These are phyloP conservation scores for Craniophora ligustri DNA, from an alignment of 2,888 invertebrate species.

Conservation along the genomic window DNA sequence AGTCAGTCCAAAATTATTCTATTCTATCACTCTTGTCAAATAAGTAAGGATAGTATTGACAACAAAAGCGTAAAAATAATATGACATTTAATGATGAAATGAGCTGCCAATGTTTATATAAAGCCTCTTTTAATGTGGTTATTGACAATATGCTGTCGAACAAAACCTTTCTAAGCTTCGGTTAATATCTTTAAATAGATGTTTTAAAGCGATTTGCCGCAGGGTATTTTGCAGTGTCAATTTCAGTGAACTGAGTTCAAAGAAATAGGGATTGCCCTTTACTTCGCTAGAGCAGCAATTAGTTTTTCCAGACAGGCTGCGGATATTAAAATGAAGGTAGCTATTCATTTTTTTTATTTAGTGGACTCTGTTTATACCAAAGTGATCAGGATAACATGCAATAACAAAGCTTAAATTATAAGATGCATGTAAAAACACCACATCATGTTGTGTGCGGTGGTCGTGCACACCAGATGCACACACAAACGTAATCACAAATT, in stretches of 20 bases:
- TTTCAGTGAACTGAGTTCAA: slow-evolving; percentile 12
- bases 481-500: no score
- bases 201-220: slow-evolving; percentile 8
- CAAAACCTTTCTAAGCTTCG: slow-evolving; percentile 47
- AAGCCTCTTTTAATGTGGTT: slow-evolving; percentile 47
- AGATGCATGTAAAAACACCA: no score
- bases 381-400: neutral
- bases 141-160: slow-evolving; percentile 50
- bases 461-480: no score
- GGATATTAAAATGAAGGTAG: slow-evolving; percentile 1
- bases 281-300: neutral
- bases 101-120: slow-evolving; percentile 44
- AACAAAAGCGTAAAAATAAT: no score
- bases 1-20: no score
- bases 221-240: slow-evolving; percentile 21
- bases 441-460: no score
- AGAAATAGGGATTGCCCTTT: slow-evolving; percentile 5
- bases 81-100: no score
- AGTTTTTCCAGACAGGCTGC: neutral
- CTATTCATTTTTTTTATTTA: neutral
- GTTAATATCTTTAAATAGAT: slow-evolving; percentile 33
- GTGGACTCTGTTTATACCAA: neutral
- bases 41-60: no score
- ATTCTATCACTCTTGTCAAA: no score
- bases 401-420: no score